Evolutionary conservation across 1,140 invertebrate species (phyloP), one percentile per base, ranked within the genome.

Genomic region (Agraylea sexmaculata): DNA sequence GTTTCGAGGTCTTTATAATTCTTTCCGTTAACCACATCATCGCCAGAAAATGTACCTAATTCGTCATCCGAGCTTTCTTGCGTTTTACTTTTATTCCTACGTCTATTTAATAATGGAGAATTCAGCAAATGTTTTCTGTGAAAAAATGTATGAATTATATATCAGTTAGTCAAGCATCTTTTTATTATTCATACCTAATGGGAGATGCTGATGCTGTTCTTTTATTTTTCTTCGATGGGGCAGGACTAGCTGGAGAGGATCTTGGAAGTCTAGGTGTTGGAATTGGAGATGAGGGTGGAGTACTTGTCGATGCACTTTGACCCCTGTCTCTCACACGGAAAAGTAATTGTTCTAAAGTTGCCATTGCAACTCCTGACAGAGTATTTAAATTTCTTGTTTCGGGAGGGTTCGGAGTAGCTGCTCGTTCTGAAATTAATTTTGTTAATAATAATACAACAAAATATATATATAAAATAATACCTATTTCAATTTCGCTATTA

Each of bases 1-100:
- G 83, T 89, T 66, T 95, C 89, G 39, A 94, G 69, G 61, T 94
- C 85, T 43, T 78, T 76, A 56, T 88, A 93, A 61, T 81, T 83
- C 42, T 76, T 75, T 40, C 70, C 68, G 50, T 72, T 74, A 48
- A 74, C 66, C 45, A 66, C 53, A 11, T 79, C 57, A 58, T 85
- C 73, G 27, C 74, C 71, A 36, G 73, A 73, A 38, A 75, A 65
- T 13, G 72, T 71, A 11, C 75, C 73, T 22, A 43, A 21, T 54
- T 91, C 87, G 52, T 90, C 86, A 53, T 91, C 86, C 0, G 87
- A 90, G 60, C 83, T 87, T 53, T 92, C 87, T 13, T 80, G 74
- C 19, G 76, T 73, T 57, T 77, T 75, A 41, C 66, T 77, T 53
- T 84, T 83, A 44, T 81, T 75, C 41, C 78, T 70, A 45, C 81